Percentiles rank a stretch among this genome's conserved stretches.
Conservation (phyloP, 1,140 invertebrate genomes). For the Drosophila lowei region DNA sequence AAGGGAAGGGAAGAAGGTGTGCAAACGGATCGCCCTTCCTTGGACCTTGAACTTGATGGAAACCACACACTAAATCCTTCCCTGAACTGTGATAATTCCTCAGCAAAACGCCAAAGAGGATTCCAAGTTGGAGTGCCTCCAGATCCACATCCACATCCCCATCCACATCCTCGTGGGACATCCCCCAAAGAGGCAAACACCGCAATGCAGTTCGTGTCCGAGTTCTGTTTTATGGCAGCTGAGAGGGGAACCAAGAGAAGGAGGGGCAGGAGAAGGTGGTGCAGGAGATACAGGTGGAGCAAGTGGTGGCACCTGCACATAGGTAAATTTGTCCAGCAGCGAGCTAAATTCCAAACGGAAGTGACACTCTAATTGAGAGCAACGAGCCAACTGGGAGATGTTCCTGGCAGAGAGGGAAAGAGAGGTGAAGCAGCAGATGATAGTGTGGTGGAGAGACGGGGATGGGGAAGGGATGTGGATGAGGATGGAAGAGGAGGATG, state of each 20-base stretch:
- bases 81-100: constrained; percentile 24
- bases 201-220: constrained; percentile 57
- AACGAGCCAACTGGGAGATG: constrained; percentile 62
- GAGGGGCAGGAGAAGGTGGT: not conserved
- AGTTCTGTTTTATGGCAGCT: constrained; percentile 51
- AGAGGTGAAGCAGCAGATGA: not conserved
- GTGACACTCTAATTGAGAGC: constrained; percentile 64
- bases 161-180: not conserved
- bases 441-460: not conserved
- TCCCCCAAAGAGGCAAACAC: constrained; percentile 31
- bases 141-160: constrained; percentile 17
- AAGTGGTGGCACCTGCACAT: constrained; percentile 38
- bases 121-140: constrained; percentile 14
- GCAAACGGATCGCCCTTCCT: not conserved
- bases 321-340: constrained; percentile 69
- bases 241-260: not conserved
- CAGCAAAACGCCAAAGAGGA: constrained; percentile 12
- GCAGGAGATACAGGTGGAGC: not conserved
- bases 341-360: constrained; percentile 54
- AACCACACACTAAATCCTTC: constrained; percentile 15
- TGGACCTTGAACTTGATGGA: constrained; percentile 45
- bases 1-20: not conserved
- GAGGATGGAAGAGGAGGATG: not conserved
- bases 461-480: not conserved
- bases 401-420: constrained; percentile 15